These are phyloP conservation scores for Bicyclus anynana DNA, from an alignment of 1,140 invertebrate species.

Conservation along the genomic window DNA sequence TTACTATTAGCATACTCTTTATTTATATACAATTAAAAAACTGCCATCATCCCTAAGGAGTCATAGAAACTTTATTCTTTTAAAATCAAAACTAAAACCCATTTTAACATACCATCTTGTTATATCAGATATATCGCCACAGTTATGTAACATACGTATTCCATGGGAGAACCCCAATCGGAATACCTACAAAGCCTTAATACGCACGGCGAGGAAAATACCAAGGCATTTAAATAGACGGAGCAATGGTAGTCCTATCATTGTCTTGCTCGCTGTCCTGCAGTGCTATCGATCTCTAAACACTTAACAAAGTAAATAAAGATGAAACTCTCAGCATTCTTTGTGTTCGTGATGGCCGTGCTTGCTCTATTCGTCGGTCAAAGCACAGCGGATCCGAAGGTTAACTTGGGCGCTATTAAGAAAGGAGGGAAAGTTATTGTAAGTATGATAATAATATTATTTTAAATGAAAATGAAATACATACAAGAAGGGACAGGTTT, in stretches of 20 bases:
- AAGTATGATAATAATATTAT: conserved; percentile 16
- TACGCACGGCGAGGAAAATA: not conserved
- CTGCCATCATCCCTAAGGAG: too few relatives aligned
- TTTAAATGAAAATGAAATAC: not conserved
- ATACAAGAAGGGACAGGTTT: too few relatives aligned
- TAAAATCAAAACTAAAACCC: too few relatives aligned
- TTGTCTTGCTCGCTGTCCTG: not conserved
- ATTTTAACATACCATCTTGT: too few relatives aligned
- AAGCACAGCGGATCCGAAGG: not conserved
- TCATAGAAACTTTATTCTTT: too few relatives aligned
- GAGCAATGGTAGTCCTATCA: not conserved
- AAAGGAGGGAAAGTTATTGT: conserved; percentile 38
- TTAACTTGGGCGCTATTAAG: conserved; percentile 27
- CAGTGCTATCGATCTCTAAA: not conserved
- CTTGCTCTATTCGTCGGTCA: not conserved
- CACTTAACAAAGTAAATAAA: not conserved
- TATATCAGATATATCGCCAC: too few relatives aligned
- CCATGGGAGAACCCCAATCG: not conserved
- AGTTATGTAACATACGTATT: not conserved
- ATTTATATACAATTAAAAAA: too few relatives aligned
- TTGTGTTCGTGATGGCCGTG: not conserved
- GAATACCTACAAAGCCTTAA: not conserved
- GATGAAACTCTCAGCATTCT: not conserved
- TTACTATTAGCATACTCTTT: too few relatives aligned
- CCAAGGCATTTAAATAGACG: not conserved